Base-by-base conservation (phyloP, 2,888 invertebrate species). In the Meandrusa payeni region DNA sequence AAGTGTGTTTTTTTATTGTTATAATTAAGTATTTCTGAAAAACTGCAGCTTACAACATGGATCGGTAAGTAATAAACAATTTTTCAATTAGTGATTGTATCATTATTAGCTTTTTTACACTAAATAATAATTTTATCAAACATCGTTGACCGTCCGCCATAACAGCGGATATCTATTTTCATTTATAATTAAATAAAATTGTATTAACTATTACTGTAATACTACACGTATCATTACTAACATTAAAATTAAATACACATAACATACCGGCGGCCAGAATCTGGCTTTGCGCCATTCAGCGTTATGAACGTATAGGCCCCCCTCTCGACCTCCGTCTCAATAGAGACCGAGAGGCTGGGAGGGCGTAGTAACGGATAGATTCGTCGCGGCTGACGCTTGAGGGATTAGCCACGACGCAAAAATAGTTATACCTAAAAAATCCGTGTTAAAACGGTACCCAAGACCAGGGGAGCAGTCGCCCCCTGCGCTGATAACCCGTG, bases 171-270 rank as follows among this genome's bases (percentile, higher is more conserved):
- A 23, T 23, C 23, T 23, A 23, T 23, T 23, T 23, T 23, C 7
- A 23, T 23, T 23, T 4, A 23, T 4, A 23, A 23, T 4, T 6
- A 6, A 23, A 23, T 23, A 23, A 23, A 23, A 23, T 23, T 23
- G 2, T 23, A 23, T 23, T 23, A 23, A 23, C 23, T 23, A n/a
- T 23, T n/a, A 23, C 23, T 23, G 23, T 23, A 29, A 26, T 31
- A 39, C 34, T 3, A 15, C 12, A 26, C 11, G 31, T 4, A 11
- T 27, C 31, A 9, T 5, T 9, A 5, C 20, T 37, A 15, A 13
- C 2, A 20, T 20, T 15, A 17, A n/a, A 27, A 10, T 5, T 9
- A 9, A 27, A 27, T 27, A 2, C 9, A 7, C 27, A 23, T 6
- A 23, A 23, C 23, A 23, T 23, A 23, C 2, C 23, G 6, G 23